A percentile compares a stretch with the other conserved stretches of the same genome.
These are phyloP conservation scores for Drosophila testacea DNA, from an alignment of 2,888 invertebrate genomes.

Conservation along the genomic window DNA sequence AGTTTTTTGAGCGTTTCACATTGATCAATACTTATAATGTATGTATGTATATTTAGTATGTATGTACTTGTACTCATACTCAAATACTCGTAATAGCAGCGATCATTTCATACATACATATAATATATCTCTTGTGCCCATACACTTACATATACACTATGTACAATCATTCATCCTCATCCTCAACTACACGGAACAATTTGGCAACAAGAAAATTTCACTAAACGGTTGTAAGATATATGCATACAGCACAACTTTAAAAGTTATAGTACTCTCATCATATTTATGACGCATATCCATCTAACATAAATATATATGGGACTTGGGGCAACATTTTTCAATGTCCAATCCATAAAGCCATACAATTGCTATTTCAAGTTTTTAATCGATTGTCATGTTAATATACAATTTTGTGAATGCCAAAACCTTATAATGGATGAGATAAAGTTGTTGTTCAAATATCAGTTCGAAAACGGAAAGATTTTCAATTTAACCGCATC, in stretches of 20 bases:
- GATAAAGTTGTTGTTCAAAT: no score
- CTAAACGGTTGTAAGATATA: slow-evolving; percentile 35
- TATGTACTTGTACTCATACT: slow-evolving; percentile 51
- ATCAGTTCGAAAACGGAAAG: no score
- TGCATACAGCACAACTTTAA: slow-evolving; percentile 47
- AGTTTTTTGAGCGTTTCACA: slow-evolving; percentile 42
- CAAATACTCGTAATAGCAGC: slow-evolving; percentile 37
- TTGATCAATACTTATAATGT: slow-evolving; percentile 47
- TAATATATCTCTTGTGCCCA: slow-evolving; percentile 47
- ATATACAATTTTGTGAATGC: no score
- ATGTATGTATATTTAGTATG: slow-evolving; percentile 32
- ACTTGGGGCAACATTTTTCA: background rate
- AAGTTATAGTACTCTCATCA: slow-evolving; percentile 13
- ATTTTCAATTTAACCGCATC: no score
- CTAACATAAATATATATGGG: background rate
- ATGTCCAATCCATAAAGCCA: background rate
- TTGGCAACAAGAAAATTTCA: slow-evolving; percentile 38
- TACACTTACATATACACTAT: slow-evolving; percentile 41
- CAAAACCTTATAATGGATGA: no score
- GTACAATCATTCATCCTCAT: slow-evolving; percentile 55
- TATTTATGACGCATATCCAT: background rate
- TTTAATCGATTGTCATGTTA: no score
- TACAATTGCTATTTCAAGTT: background rate
- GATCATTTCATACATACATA: slow-evolving; percentile 35
- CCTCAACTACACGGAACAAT: slow-evolving; percentile 38